Base-by-base conservation (phyloP, 2,888 invertebrate genomes). In the Coremacera marginata region DNA sequence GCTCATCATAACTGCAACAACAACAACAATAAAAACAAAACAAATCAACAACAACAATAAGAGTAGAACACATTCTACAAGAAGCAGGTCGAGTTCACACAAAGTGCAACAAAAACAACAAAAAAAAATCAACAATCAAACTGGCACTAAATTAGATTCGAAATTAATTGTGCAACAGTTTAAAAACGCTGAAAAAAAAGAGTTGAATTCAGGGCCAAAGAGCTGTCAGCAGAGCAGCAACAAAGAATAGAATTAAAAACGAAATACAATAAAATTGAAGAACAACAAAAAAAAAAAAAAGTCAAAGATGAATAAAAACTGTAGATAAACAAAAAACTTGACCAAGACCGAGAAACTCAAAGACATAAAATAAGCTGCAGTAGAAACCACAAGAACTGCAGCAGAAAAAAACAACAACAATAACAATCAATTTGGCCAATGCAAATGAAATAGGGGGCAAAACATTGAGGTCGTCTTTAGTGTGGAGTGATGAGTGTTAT, bases 31-130 rank as follows among this genome's bases (percentile, higher is more conserved):
- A 65, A 55, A 22, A 62, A 75, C 51, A 77, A 62, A n/a, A n/a
- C n/a, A n/a, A n/a, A n/a, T n/a, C 60, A 70, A 51, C 63, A 72
- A 67, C 19, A 75, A 70, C 44, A 71, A 34, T 51, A 65, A 55
- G 22, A 85, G 82, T 84, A 84, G 84, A 84, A 84, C 34, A n/a
- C 84, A 82, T 84, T 84, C 84, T 83, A 79, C 80, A 79, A 83
- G 84, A 85, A 86, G 83, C 83, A 82, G 86, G 86, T 86, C 86
- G 86, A 79, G 80, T 82, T 82, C 83, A 84, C 70, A 81, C 76
- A 25, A 70, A 68, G 37, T 65, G 55, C 37, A 65, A 67, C 51
- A 65, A 62, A 9, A 51, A 68, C 31, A 73, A 51, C 4, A 63
- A 19, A 16, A 65, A 75, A 31, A 25, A 68, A 51, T 16, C 73